Base-by-base conservation (phyloP, 2,888 invertebrate genomes). In the Pheosia gnoma region DNA sequence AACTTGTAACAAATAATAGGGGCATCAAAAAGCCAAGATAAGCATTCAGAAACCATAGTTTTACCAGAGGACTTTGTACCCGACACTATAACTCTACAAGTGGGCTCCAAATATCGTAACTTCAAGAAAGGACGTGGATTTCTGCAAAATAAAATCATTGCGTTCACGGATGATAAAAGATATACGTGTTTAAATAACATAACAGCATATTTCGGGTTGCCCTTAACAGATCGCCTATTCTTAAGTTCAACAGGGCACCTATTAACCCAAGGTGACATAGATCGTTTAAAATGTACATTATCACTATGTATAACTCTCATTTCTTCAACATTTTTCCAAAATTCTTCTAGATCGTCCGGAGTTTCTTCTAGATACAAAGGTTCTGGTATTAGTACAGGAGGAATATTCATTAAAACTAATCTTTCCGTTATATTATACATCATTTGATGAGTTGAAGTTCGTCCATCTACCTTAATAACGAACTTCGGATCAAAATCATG, bases 211-310 rank as follows among this genome's bases (percentile, higher is more conserved):
- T 94, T 94, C 0, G 94, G 83, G 58, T 88, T 85, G 36, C 96
- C 96, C 43, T 83, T 76, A 11, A 86, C 74, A 56, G 92, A 86
- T 59, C 81, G 84, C n/a, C 96, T 94, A 65, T 91, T 88, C 69
- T 91, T 91, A 71, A 96, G 88, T 68, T 95, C 94, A 4, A 96
- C 95, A 5, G 96, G 96, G 78, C 96, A 96, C 72, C 94, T 86
- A 59, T 90, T 93, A 51, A 85, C 89, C 95, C 95, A 96, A 56
- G 91, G 88, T 4, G 96, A 95, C 68, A 94, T 72, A 72, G 74
- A 82, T 65, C 87, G 80, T 64, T 79, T 85, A 74, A 92, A 90
- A 64, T 72, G 82, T n/a, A 88, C 55, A 61, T 59, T 71, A 43
- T 81, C 85, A 77, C 70, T 84, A 52, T 71, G 75, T 58, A 91